Base-by-base conservation (phyloP, 2,113 vertebrate species). In the Ciconia stormi region DNA sequence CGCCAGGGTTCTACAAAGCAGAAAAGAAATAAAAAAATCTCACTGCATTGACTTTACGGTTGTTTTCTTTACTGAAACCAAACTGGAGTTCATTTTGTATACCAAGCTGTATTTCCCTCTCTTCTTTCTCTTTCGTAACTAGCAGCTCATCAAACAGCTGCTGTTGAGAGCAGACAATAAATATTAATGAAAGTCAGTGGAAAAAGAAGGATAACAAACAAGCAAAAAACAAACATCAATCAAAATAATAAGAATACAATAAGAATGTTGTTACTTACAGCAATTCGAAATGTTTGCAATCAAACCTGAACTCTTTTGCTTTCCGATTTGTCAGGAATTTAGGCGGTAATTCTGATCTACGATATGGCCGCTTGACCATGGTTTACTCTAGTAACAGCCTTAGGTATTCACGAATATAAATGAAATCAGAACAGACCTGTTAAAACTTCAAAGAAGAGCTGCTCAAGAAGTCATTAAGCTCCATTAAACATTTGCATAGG, bases 1-100 rank as follows among this genome's bases (percentile, higher is more conserved):
- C 99, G 3, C 99, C 99, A 0, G 99, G 99, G 97, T 99, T 99
- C 99, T 99, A 97, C 27, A 38, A 84, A 94, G 69, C 42, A 79
- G 21, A 59, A 77, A 72, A 42, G 6, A 7, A 81, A 84, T 18
- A 56, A 34, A 87, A 73, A 95, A 71, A 87, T 89, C 61, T 88
- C 79, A 89, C 50, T 82, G 85, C 65, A 13, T 50, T 56, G 87
- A 30, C 13, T 96, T 91, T 40, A 71, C 4, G 1, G n/a, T 49
- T 85, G 34, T 52, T 84, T 40, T 85, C 65, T 55, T 79, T 55
- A 50, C 59, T 65, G 66, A 95, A 93, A 71, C 61, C 52, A 44
- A 83, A 53, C 16, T 53, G 52, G 50, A 78, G 49, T 67, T 93
- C 66, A 59, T 89, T 89, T 93, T 89, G 62, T 77, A 29, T 34